Base-by-base conservation (phyloP, 2,113 vertebrate genomes). In the Morone chrysops region DNA sequence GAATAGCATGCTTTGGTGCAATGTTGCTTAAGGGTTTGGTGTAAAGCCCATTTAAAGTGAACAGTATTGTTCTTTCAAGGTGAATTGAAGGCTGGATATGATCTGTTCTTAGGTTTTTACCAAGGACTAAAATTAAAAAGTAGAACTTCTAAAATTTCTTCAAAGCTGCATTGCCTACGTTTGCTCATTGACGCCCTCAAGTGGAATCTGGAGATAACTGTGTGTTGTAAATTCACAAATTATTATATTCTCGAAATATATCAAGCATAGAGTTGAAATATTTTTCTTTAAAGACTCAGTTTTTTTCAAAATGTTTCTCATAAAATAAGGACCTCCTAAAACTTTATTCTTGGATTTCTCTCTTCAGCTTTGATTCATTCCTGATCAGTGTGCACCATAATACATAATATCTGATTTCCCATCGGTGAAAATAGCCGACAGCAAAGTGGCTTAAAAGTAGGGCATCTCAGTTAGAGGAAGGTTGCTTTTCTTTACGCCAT, bases 1-100 rank as follows among this genome's bases (percentile, higher is more conserved):
- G 59, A 79, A 82, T 36, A 53, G 17, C 56, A 25, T 22, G 65
- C 50, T 48, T 79, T 20, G 22, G 45, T 80, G 80, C 72, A 38
- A 20, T n/a, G 82, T 71, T 79, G 89, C 65, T 84, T 43, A 17
- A 67, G 47, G 41, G 60, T 88, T 78, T 60, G 41, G 8, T 48
- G 38, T 25, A 75, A 80, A 85, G 75, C 47, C 53, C 18, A 57
- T 80, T 74, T 71, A 5, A 59, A 60, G 48, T 25, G 4, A 66
- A 71, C 22, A 59, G 51, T 31, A 3, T 16, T 11, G 3, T 78
- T 45, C 31, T 78, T 60, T 80, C 14, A 22, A 54, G 69, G 56
- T 62, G 45, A 75, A 77, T 25, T 48, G 0, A 5, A 50, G 50
- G n/a, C 40, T 12, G 31, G 2, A 43, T 56, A 9, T 36, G 8